Evolutionary conservation across 2,113 vertebrate genomes (phyloP).

Genomic region (Notothenia rossii): DNA sequence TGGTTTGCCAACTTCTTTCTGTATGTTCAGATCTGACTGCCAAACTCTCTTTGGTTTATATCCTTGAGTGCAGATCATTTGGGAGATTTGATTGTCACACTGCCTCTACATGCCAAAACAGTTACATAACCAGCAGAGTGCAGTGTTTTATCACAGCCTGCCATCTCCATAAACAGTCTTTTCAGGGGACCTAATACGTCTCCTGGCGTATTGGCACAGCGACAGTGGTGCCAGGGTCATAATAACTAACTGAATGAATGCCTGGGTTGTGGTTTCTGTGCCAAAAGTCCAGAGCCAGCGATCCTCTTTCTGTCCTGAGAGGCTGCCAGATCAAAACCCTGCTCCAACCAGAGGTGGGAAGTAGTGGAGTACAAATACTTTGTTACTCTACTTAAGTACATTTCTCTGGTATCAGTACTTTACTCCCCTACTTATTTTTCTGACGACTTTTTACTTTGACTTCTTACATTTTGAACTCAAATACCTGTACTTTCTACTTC

Average conservation of each 20-base stretch:
- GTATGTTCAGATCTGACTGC: background rate
- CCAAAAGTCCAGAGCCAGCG: conserved; percentile 26
- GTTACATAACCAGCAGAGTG: conserved; percentile 27
- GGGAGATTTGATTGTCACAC: conserved; percentile 21
- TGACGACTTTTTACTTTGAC: no score
- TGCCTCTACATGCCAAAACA: conserved; percentile 10
- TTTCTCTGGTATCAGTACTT: no score
- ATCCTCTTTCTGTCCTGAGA: conserved; percentile 19
- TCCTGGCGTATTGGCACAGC: conserved; percentile 22
- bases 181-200: conserved; percentile 35
- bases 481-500: no score
- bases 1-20: background rate
- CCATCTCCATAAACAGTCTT: conserved; percentile 35
- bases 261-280: conserved; percentile 38
- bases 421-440: no score
- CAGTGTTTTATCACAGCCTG: conserved; percentile 30
- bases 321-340: conserved; percentile 57
- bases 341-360: conserved; percentile 9
- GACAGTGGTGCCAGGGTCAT: conserved; percentile 34
- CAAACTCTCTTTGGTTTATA: background rate
- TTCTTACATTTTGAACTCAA: no score
- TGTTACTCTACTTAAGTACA: no score
- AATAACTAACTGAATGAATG: conserved; percentile 40
- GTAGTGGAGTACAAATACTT: no score
- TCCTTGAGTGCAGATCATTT: conserved; percentile 8